phyloP scores from a whole-genome alignment of 2,797 vertebrate species.

The Pyrocephalus nanus region DNA sequence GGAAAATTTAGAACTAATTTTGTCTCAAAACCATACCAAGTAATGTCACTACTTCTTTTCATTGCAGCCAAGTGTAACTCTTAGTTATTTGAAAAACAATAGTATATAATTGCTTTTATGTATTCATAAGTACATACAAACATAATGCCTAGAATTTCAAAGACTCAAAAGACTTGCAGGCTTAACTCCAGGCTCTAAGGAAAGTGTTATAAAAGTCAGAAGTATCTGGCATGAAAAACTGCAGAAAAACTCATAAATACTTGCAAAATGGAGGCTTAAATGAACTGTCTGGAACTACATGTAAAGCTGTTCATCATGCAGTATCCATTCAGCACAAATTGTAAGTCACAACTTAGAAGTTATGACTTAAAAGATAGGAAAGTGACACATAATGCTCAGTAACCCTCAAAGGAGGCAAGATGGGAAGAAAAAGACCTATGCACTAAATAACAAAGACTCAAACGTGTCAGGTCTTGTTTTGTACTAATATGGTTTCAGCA shows the following conservation, averaged over 20 bases:
- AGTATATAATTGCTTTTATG: neutral
- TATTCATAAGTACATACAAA: neutral
- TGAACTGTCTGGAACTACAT: neutral
- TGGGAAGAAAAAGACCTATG: neutral
- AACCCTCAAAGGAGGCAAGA: neutral
- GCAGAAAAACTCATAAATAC: neutral
- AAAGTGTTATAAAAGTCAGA: neutral
- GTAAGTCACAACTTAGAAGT: neutral
- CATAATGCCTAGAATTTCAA: neutral
- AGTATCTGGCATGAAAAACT: neutral
- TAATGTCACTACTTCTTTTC: neutral
- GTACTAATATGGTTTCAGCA: neutral
- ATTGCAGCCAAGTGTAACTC: neutral
- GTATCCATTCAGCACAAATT: neutral
- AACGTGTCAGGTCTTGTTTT: neutral
- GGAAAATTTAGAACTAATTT: slow-evolving; percentile 7
- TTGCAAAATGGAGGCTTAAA: neutral
- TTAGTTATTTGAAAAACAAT: neutral
- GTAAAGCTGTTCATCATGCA: neutral
- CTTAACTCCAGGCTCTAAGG: neutral
- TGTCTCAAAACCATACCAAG: neutral
- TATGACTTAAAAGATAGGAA: neutral
- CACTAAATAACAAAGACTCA: neutral
- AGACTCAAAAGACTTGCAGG: neutral
- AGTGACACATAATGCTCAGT: neutral